These are phyloP conservation scores for Antheraea assamensis DNA, from an alignment of 2,888 invertebrate species.

Conservation along the genomic window DNA sequence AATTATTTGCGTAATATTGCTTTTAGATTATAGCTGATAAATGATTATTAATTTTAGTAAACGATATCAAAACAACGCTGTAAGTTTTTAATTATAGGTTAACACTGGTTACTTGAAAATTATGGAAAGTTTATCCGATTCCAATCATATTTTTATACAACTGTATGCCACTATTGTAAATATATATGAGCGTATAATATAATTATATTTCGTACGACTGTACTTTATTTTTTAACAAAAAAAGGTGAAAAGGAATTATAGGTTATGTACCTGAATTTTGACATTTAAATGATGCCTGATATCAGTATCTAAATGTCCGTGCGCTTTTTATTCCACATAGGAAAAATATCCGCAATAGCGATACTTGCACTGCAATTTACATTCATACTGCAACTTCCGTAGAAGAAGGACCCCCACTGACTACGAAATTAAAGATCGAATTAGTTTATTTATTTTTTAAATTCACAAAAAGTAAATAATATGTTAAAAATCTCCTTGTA, in stretches of 20 bases:
- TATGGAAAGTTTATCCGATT: neutral
- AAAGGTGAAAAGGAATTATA: neutral
- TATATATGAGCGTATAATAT: neutral
- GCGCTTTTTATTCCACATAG: no score
- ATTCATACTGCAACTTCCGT: no score
- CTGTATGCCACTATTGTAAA: neutral
- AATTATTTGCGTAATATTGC: neutral
- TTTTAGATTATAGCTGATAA: neutral
- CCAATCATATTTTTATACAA: neutral
- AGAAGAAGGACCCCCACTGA: no score
- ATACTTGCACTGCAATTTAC: no score
- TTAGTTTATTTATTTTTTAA: no score
- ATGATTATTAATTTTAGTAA: neutral
- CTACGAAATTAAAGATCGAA: no score
- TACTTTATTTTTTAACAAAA: neutral
- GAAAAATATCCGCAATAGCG: no score
- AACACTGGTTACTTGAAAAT: neutral
- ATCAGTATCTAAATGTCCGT: no score
- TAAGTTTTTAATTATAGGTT: neutral
- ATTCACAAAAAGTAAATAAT: no score
- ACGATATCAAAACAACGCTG: neutral
- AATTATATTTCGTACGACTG: neutral
- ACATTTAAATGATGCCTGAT: no score
- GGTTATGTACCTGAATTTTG: no score
- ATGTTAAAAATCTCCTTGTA: no score